phyloP scores from a whole-genome alignment of 2,888 invertebrate genomes.

The Crocallis elinguaria region DNA sequence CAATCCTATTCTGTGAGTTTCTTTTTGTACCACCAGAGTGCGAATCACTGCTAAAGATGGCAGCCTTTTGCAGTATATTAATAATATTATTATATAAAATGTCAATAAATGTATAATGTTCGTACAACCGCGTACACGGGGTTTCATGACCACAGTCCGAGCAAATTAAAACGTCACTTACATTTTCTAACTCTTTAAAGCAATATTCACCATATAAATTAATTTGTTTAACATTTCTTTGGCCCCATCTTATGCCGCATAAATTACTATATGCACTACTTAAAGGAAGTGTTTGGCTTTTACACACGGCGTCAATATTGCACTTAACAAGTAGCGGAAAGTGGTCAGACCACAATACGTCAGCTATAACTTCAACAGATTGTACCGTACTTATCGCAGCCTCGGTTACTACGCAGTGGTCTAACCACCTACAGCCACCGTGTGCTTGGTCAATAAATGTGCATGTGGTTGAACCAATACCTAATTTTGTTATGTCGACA shows the following conservation, averaged over 20 bases:
- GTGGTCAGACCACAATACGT: constrained; percentile 6
- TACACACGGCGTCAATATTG: not conserved
- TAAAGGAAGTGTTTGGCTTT: not conserved
- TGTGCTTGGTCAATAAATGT: constrained; percentile 7
- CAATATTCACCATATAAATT: constrained; percentile 2
- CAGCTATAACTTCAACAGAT: constrained; percentile 6
- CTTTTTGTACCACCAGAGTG: not conserved
- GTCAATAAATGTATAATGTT: not conserved
- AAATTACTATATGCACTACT: not conserved
- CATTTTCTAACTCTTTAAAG: not conserved
- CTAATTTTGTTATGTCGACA: constrained; percentile 6
- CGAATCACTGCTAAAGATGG: not conserved
- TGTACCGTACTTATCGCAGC: constrained; percentile 4
- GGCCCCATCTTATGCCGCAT: not conserved
- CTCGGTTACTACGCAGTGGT: constrained; percentile 11
- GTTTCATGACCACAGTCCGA: not conserved
- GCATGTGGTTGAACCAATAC: constrained; percentile 4
- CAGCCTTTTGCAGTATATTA: not conserved
- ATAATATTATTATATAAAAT: not conserved
- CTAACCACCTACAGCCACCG: constrained; percentile 12
- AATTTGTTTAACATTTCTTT: not conserved
- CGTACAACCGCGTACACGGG: not conserved
- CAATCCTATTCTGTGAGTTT: not conserved
- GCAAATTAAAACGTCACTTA: not conserved
- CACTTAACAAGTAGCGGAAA: not conserved